Evolutionary conservation across 2,888 invertebrate species (phyloP).

Genomic region (Callyntrura sp.): DNA sequence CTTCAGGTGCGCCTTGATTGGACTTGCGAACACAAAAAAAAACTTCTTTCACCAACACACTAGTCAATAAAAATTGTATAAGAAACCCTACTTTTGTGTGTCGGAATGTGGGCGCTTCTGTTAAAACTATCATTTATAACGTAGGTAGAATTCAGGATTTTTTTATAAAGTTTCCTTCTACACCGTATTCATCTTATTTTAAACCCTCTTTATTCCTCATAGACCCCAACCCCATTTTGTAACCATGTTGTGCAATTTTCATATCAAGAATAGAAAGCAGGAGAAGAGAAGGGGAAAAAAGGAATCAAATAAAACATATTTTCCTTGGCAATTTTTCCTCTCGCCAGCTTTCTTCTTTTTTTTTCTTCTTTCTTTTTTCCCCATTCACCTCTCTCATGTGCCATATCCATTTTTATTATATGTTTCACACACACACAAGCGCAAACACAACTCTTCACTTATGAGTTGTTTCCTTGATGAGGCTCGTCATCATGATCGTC

Average conservation of each 20-base stretch:
- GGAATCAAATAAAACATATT: not conserved
- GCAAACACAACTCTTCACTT: conserved; percentile 14
- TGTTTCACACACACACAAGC: not conserved
- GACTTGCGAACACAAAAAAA: conserved; percentile 11
- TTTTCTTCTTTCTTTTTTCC: not conserved
- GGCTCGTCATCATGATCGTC: not conserved
- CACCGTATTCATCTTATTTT: not conserved
- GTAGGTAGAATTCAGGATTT: not conserved
- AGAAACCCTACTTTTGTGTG: not conserved
- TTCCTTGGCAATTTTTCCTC: not conserved
- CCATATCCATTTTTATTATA: conserved; percentile 19
- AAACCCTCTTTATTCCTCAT: not conserved
- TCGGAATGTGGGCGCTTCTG: not conserved
- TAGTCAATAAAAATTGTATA: not conserved
- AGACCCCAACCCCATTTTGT: not conserved
- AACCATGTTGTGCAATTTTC: not conserved
- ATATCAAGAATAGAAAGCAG: not conserved
- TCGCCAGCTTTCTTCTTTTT: not conserved
- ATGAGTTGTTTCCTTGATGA: conserved; percentile 22
- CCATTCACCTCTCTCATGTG: conserved; percentile 1
- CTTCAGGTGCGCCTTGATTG: conserved; percentile 75
- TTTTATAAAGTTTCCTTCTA: not conserved
- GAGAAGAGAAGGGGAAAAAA: not conserved
- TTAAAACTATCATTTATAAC: no score
- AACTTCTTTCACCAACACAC: not conserved